These are phyloP conservation scores for Drosophila nigrodunni DNA, from an alignment of 1,140 invertebrate species.

Conservation along the genomic window DNA sequence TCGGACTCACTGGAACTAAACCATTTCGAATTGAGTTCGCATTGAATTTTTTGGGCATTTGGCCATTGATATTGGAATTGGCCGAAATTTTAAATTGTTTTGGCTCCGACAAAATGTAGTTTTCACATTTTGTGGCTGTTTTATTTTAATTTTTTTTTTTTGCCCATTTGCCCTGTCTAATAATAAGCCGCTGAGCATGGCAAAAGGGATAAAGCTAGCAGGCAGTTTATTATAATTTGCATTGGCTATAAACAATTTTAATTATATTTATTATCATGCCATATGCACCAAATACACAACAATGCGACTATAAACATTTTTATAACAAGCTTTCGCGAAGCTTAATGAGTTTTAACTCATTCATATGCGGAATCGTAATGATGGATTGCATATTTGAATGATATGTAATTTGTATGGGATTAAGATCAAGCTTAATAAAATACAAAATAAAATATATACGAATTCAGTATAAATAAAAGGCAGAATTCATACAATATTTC, in stretches of 20 bases:
- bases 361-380: conserved; percentile 14
- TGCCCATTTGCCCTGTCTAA: conserved; percentile 13
- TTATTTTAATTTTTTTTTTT: conserved; percentile 12
- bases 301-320: conserved; percentile 27
- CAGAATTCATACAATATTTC: conserved; percentile 2
- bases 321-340: conserved; percentile 56
- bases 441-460: not conserved
- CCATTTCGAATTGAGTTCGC: conserved; percentile 53
- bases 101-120: conserved; percentile 4
- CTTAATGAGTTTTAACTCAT: conserved; percentile 51
- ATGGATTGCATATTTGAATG: conserved; percentile 19
- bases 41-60: conserved; percentile 1
- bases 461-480: conserved; percentile 14
- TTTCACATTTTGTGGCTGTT: too few species aligned
- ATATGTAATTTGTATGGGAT: conserved; percentile 44
- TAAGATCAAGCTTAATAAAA: conserved; percentile 18
- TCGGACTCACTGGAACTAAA: conserved; percentile 54
- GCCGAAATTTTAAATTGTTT: conserved; percentile 24
- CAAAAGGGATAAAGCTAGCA: conserved; percentile 57
- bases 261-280: conserved; percentile 53
- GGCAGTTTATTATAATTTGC: conserved; percentile 44
- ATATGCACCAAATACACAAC: conserved; percentile 29
- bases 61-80: conserved; percentile 56
- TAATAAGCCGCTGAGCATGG: conserved; percentile 60
- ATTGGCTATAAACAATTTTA: conserved; percentile 52